Base-by-base conservation (phyloP, 2,888 invertebrate species). In the Asteroscopus sphinx region DNA sequence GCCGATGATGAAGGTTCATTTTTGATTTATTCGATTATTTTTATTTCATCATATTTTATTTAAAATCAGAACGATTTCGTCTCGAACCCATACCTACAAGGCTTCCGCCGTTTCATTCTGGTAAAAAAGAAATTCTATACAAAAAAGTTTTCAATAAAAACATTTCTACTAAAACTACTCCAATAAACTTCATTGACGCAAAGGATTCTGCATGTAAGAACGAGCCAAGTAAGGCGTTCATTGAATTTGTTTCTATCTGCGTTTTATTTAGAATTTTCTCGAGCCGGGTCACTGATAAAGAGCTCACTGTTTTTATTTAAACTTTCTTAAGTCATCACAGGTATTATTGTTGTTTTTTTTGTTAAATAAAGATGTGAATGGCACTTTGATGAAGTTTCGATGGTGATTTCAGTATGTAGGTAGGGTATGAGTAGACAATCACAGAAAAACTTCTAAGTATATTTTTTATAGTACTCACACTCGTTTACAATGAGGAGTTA, bases 121-220 rank as follows among this genome's bases (percentile, higher is more conserved):
- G 16, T 21, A 68, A 48, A 37, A 58, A 46, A 12, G 15, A 16
- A 33, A 37, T 26, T 12, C 5, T 39, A 30, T 8, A 49, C 12
- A 65, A 37, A 65, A 64, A 9, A 44, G 39, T 47, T 36, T 46
- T 41, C 67, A 45, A 70, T 70, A 56, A 71, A 70, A 77, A 65
- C 68, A 60, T 54, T 58, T 54, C 52, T 49, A 62, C 57, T 62
- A 47, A 75, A 77, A 65, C 67, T 77, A 77, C 46, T 74, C 25
- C 25, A 62, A 65, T 77, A 77, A 74, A 77, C 64, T 71, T 71
- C 58, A 71, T 65, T 71, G 75, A 74, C 42, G 68, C 64, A 59
- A 62, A 71, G 56, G 47, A 61, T 63, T 74, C 52, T 71, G 65
- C 54, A 60, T 77, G 60, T 68, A 65, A 67, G 55, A 69, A 58